Evolutionary conservation across 2,888 invertebrate genomes (phyloP).

Genomic region (Mimumesa dahlbomi): DNA sequence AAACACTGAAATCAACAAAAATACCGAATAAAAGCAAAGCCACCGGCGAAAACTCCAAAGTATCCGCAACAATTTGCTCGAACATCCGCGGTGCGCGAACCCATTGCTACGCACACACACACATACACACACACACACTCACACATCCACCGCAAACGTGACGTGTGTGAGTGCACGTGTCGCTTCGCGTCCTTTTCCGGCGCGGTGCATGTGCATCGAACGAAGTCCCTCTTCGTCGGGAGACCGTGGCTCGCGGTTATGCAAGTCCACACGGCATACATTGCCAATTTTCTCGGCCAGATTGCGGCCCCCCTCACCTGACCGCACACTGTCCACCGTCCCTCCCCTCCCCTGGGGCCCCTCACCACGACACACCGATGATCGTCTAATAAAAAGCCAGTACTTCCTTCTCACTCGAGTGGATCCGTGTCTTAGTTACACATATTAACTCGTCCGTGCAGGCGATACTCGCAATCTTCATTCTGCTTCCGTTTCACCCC

Average conservation of each 20-base stretch:
- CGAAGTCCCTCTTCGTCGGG: not conserved
- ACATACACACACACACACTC: not conserved
- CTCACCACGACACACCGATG: not conserved
- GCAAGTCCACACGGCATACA: conserved; percentile 59
- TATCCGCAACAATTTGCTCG: not conserved
- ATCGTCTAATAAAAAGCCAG: conserved; percentile 25
- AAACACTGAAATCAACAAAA: no score
- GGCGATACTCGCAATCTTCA: conserved; percentile 13
- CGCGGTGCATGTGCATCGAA: conserved; percentile 7
- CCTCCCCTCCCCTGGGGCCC: not conserved
- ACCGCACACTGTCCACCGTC: not conserved
- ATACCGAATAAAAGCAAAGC: no score
- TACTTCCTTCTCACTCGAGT: conserved; percentile 6
- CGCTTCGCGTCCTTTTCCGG: conserved; percentile 9
- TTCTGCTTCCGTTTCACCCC: conserved; percentile 2
- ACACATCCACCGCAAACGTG: no score
- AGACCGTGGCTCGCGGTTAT: conserved; percentile 46
- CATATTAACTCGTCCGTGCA: conserved; percentile 30
- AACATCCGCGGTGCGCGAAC: not conserved
- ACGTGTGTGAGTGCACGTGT: conserved; percentile 24
- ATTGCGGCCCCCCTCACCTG: conserved; percentile 19
- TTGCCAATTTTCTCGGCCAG: conserved; percentile 66
- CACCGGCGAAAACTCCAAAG: no score
- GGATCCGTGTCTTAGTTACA: conserved; percentile 34
- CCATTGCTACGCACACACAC: not conserved